phyloP scores from a whole-genome alignment of 2,888 invertebrate species.

The Cactoblastis cactorum region DNA sequence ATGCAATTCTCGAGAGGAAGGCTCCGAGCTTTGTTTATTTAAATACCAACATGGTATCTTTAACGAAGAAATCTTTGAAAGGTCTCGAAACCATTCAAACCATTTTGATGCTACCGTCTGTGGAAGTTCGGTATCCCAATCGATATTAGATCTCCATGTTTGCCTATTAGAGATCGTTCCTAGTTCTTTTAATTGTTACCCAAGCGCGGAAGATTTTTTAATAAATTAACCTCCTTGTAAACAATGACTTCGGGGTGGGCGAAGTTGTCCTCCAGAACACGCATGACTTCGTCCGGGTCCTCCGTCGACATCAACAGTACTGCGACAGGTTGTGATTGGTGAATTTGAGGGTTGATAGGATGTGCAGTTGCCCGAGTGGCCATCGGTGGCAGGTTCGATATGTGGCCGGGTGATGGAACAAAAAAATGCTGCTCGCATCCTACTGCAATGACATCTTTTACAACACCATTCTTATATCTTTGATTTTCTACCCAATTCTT shows the following conservation, averaged over 20 bases:
- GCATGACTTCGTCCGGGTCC: slow-evolving; percentile 20
- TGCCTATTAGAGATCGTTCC: slow-evolving; percentile 16
- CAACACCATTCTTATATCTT: too few species aligned
- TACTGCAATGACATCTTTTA: too few species aligned
- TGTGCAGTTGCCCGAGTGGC: too few species aligned
- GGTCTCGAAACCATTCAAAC: not conserved
- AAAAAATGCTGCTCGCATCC: too few species aligned
- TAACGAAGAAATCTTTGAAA: not conserved
- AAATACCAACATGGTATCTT: not conserved
- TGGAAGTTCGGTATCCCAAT: not conserved
- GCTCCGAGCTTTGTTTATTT: not conserved
- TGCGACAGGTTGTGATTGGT: too few species aligned
- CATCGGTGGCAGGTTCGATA: too few species aligned
- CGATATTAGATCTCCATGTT: not conserved
- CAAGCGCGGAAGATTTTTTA: slow-evolving; percentile 19
- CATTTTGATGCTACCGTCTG: too few species aligned
- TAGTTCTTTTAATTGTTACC: slow-evolving; percentile 18
- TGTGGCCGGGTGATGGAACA: too few species aligned
- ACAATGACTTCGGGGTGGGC: slow-evolving; percentile 25
- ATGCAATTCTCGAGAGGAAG: not conserved
- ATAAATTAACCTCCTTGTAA: slow-evolving; percentile 14
- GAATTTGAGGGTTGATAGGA: too few species aligned
- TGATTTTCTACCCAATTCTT: too few species aligned
- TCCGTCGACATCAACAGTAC: slow-evolving; percentile 17
- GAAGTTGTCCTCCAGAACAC: slow-evolving; percentile 23